phyloP scores from a whole-genome alignment of 2,797 vertebrate species.

The Muscicapa comitata region DNA sequence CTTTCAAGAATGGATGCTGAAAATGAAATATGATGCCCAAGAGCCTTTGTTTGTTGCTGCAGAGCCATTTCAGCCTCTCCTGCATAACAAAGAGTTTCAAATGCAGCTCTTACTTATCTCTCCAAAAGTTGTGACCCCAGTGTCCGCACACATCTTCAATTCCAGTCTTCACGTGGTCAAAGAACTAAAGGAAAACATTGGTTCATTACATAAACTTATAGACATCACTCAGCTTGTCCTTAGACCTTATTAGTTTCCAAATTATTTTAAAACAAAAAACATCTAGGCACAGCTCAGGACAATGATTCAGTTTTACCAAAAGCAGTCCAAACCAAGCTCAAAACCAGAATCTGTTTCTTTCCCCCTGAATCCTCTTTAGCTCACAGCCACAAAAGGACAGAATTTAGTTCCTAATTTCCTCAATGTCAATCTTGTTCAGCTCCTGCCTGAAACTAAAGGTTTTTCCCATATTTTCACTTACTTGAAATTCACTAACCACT shows the following conservation, averaged over 20 bases:
- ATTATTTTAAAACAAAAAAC: not conserved
- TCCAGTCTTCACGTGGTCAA: constrained; percentile 92
- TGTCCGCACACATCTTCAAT: constrained; percentile 97
- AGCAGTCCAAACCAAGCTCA: not conserved
- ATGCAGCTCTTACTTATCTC: constrained; percentile 89
- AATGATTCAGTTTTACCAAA: not conserved
- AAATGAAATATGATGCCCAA: constrained; percentile 6
- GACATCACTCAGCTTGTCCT: not conserved
- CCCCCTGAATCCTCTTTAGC: not conserved
- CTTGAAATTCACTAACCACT: not conserved
- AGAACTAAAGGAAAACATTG: constrained; percentile 79
- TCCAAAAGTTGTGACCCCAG: constrained; percentile 97
- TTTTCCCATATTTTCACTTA: not conserved
- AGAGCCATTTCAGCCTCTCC: not conserved
- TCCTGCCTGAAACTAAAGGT: not conserved
- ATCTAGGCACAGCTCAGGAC: not conserved
- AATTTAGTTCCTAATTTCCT: not conserved
- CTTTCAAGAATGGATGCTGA: constrained; percentile 1
- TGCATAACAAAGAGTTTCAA: not conserved
- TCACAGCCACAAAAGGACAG: not conserved
- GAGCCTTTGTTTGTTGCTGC: not conserved
- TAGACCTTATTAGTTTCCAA: not conserved
- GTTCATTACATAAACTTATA: not conserved
- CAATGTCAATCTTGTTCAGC: not conserved
- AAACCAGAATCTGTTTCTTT: not conserved